These are phyloP conservation scores for Lasiommata megera DNA, from an alignment of 2,888 invertebrate genomes.

Conservation along the genomic window DNA sequence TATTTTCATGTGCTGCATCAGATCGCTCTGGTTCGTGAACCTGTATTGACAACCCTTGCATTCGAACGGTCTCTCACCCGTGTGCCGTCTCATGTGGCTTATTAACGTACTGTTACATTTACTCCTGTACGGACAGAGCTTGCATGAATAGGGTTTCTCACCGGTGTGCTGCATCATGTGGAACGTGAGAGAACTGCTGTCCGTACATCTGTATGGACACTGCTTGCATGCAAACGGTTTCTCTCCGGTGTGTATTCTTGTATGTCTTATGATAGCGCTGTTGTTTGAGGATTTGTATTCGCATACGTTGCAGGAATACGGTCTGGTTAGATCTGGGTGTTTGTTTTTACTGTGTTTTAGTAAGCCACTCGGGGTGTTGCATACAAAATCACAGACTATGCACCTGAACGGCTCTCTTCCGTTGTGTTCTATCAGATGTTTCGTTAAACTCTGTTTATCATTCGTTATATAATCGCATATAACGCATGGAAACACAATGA, in stretches of 20 bases:
- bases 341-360: neutral
- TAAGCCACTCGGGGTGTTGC: neutral
- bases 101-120: neutral
- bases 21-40: neutral
- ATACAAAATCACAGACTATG: neutral
- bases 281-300: neutral
- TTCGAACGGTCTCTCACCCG: neutral
- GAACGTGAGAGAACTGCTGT: neutral
- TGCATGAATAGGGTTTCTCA: neutral
- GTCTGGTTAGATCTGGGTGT: neutral
- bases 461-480: neutral
- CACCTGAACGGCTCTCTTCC: neutral
- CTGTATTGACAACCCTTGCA: neutral
- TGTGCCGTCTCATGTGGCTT: neutral
- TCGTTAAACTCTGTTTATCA: neutral
- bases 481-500: neutral
- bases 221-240: neutral
- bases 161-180: neutral
- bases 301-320: neutral
- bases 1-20: neutral
- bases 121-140: neutral
- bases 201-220: neutral
- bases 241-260: neutral
- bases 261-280: neutral
- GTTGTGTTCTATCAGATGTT: neutral